Conservation (phyloP, 2,888 invertebrate species). For the Pollenia labialis region DNA sequence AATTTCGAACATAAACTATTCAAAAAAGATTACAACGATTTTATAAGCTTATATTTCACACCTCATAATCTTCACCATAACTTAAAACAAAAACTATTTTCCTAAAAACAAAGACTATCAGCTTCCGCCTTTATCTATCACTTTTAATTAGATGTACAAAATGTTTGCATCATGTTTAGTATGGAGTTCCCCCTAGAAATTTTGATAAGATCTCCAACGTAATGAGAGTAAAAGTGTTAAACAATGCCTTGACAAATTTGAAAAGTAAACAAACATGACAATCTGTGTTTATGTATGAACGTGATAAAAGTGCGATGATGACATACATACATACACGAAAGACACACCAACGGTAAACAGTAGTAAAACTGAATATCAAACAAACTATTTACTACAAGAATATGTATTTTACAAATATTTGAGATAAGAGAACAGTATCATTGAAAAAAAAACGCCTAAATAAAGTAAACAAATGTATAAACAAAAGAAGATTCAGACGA, state of each 20-base stretch:
- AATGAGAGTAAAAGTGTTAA: constrained; percentile 57
- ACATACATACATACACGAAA: constrained; percentile 45
- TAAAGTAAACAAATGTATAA: neutral
- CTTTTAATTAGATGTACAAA: neutral
- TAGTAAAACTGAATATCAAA: constrained; percentile 14
- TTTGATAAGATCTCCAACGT: constrained; percentile 39
- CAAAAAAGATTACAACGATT: too few species aligned
- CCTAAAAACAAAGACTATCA: too few species aligned
- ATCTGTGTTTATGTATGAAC: neutral
- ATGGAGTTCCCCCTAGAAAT: neutral
- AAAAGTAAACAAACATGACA: constrained; percentile 51
- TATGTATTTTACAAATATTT: constrained; percentile 33
- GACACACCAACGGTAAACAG: constrained; percentile 39
- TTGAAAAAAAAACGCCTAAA: neutral
- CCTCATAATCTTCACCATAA: too few species aligned
- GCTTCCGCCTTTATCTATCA: neutral
- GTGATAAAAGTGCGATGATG: constrained; percentile 15
- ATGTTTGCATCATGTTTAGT: constrained; percentile 10
- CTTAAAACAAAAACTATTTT: too few species aligned
- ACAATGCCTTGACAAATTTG: constrained; percentile 50
- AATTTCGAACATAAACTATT: too few species aligned
- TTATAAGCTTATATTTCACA: too few species aligned
- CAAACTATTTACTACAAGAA: constrained; percentile 18
- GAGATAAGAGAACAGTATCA: constrained; percentile 41
- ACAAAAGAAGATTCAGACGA: neutral